Base-by-base conservation (phyloP, 2,113 vertebrate genomes). In the Cathartes aura region DNA sequence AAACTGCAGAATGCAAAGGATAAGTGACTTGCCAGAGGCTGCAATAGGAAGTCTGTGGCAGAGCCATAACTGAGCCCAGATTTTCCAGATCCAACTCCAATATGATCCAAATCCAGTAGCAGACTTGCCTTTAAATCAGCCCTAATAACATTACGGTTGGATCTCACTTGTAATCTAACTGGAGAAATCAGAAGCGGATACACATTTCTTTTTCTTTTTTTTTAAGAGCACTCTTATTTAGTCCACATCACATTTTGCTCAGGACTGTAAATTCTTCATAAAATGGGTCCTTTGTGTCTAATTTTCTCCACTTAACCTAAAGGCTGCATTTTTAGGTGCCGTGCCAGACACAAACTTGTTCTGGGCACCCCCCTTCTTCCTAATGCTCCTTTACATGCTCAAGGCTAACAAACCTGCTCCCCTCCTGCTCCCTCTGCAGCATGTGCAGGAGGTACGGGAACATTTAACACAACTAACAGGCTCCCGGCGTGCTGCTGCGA, bases 241-340 rank as follows among this genome's bases (percentile, higher is more conserved):
- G 52, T 50, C 45, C 74, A 50, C 1, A 2, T 22, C 45, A 55
- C 87, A 72, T 83, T 89, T 96, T 90, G 78, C 74, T 88, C 79
- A 66, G 36, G 55, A 96, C 71, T 58, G 34, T 60, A 45, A 90
- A 91, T 83, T 91, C 71, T 91, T 93, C 76, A 48, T 83, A 45
- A 94, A 87, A 95, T 55, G 40, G 8, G 81, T 72, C 86, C 67
- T 94, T 75, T 75, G 59, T 90, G 87, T 53, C 82, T 95, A 55
- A 93, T 96, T 97, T 96, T 91, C 93, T 90, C 87, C 12, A n/a
- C 50, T 94, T 94, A 93, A 82, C 50, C 48, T 40, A 87, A 52
- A 96, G 73, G 59, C 73, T 93, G 55, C 45, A 70, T 90, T 87
- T 89, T 47, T 75, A 78, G 81, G 79, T 97, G 53, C 72, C 2